phyloP scores from a whole-genome alignment of 2,797 vertebrate species.

The Acipenser transmontanus region DNA sequence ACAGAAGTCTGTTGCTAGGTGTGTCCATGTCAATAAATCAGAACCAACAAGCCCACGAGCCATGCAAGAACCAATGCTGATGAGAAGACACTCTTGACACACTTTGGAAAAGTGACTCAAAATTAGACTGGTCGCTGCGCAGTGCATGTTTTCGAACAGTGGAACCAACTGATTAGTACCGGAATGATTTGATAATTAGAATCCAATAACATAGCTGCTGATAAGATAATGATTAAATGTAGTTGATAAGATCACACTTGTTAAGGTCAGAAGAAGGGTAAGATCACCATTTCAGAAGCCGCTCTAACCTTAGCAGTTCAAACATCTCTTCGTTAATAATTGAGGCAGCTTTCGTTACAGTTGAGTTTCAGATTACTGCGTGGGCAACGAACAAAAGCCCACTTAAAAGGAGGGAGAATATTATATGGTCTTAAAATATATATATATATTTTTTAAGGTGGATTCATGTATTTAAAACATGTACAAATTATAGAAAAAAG shows the following conservation, averaged over 20 bases:
- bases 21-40: slow-evolving; percentile 76
- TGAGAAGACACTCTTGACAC: neutral
- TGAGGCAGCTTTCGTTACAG: too few relatives aligned
- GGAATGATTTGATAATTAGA: slow-evolving; percentile 35
- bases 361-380: too few relatives aligned
- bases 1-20: slow-evolving; percentile 59
- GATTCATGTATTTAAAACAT: slow-evolving; percentile 46
- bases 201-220: slow-evolving; percentile 26
- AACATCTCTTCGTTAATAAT: too few relatives aligned
- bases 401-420: too few relatives aligned
- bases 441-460: slow-evolving; percentile 7
- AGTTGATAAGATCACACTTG: slow-evolving; percentile 30
- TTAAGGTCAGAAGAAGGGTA: slow-evolving; percentile 35
- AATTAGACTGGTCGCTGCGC: neutral
- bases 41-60: slow-evolving; percentile 70
- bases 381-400: too few relatives aligned
- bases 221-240: slow-evolving; percentile 33
- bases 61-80: slow-evolving; percentile 45
- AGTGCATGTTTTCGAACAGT: slow-evolving; percentile 17
- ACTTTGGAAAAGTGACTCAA: neutral
- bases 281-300: slow-evolving; percentile 17
- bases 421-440: neutral
- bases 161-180: slow-evolving; percentile 28
- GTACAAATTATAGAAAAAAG: slow-evolving; percentile 58
- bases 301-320: slow-evolving; percentile 1